Conservation (phyloP, 2,797 vertebrate species). For the Anabacerthia variegaticeps region DNA sequence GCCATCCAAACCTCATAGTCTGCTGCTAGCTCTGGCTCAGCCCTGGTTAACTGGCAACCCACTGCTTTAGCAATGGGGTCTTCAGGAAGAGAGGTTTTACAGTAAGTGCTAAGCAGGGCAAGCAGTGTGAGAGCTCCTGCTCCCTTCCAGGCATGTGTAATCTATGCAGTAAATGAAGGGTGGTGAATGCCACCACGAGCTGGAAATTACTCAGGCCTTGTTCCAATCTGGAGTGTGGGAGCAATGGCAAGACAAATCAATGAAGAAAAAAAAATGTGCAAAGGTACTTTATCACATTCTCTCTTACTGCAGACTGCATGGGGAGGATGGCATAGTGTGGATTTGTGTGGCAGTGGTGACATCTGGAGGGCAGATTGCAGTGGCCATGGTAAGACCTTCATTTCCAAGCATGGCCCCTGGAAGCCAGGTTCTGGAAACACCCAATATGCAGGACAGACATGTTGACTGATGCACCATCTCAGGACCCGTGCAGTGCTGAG, state of each 20-base stretch:
- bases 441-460: rapidly evolving
- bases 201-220: not conserved
- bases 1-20: not conserved
- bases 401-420: not conserved
- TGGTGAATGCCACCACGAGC: not conserved
- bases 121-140: not conserved
- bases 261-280: not conserved
- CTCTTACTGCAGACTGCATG: rapidly evolving
- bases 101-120: not conserved
- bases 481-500: rapidly evolving
- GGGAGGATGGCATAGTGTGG: rapidly evolving
- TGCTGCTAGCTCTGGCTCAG: not conserved
- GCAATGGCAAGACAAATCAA: rapidly evolving
- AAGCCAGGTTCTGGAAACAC: not conserved
- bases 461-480: not conserved
- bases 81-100: not conserved
- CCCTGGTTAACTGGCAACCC: not conserved
- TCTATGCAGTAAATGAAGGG: not conserved
- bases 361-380: not conserved
- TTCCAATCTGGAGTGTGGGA: not conserved
- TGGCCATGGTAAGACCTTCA: not conserved
- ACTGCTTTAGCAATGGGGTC: not conserved
- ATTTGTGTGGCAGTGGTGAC: not conserved
- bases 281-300: not conserved
- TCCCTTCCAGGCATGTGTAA: not conserved